Conservation (phyloP, 1,140 invertebrate species). For the Kradibia gibbosae region DNA sequence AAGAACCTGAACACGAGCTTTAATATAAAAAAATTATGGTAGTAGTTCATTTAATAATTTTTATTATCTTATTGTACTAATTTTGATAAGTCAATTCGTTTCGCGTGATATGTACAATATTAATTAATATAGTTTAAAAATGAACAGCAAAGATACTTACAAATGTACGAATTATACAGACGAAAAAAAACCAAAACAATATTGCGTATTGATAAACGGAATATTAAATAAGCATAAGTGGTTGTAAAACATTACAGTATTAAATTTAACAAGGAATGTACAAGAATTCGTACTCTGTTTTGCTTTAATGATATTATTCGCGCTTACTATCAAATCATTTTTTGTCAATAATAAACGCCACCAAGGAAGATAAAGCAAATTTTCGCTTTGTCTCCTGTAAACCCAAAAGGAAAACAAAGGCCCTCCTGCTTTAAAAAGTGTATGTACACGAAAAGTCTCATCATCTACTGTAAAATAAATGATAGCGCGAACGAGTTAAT, state of each 20-base stretch:
- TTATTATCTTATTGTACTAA: too few species aligned
- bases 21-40: background rate
- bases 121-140: too few species aligned
- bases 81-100: too few species aligned
- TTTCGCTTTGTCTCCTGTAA: conserved; percentile 16
- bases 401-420: background rate
- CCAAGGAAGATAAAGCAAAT: conserved; percentile 7
- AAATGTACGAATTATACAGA: too few species aligned
- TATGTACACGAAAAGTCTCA: conserved; percentile 33
- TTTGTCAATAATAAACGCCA: background rate
- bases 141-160: too few species aligned
- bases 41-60: background rate
- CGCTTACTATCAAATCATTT: conserved; percentile 3
- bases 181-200: background rate
- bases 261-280: background rate
- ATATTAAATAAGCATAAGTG: background rate
- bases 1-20: conserved; percentile 25
- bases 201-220: background rate
- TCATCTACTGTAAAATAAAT: conserved; percentile 31
- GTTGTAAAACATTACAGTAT: too few species aligned
- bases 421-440: conserved; percentile 16
- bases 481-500: conserved; percentile 20
- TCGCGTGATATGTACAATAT: too few species aligned
- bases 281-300: background rate
- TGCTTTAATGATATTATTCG: background rate